Evolutionary conservation across 64 coral and sea anemone species (phyloP).

Genomic region (Platygyra sinensis): DNA sequence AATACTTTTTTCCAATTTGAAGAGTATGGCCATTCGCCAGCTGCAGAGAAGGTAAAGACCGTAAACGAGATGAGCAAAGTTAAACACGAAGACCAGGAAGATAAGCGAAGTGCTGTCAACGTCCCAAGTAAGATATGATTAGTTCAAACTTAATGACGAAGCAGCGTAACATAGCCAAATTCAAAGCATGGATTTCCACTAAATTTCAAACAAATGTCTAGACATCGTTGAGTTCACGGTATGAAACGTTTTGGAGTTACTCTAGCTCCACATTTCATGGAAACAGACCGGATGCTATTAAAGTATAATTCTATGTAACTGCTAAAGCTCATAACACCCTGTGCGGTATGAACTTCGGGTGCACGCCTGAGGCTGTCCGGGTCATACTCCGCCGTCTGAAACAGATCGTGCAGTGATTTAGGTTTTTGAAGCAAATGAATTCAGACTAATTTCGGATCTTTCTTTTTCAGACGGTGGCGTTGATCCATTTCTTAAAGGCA

Average conservation of each 20-base stretch:
- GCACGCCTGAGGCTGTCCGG: neutral
- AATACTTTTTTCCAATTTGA: neutral
- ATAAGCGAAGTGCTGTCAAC: conserved; percentile 4
- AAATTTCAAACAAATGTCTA: no score
- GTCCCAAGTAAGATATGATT: conserved; percentile 23
- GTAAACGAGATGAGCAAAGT: neutral
- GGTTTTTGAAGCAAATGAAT: neutral
- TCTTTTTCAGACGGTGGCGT: conserved; percentile 48
- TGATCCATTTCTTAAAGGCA: conserved; percentile 30
- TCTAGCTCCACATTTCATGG: no score
- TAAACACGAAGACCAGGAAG: neutral
- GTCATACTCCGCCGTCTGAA: conserved; percentile 30
- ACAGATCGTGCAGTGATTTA: neutral
- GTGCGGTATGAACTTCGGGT: neutral
- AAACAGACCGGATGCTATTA: no score
- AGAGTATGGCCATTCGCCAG: conserved; percentile 3
- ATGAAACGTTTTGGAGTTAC: no score
- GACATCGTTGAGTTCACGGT: no score
- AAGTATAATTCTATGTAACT: no score
- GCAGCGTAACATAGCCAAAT: no score
- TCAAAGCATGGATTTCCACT: no score
- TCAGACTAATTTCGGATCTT: neutral
- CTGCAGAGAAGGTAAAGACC: neutral
- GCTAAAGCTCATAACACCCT: no score
- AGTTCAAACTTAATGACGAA: no score